A percentile compares a stretch with the other conserved stretches of the same genome.
These are phyloP conservation scores for Petrolisthes manimaculis DNA, from an alignment of 2,888 invertebrate genomes.

Conservation along the genomic window DNA sequence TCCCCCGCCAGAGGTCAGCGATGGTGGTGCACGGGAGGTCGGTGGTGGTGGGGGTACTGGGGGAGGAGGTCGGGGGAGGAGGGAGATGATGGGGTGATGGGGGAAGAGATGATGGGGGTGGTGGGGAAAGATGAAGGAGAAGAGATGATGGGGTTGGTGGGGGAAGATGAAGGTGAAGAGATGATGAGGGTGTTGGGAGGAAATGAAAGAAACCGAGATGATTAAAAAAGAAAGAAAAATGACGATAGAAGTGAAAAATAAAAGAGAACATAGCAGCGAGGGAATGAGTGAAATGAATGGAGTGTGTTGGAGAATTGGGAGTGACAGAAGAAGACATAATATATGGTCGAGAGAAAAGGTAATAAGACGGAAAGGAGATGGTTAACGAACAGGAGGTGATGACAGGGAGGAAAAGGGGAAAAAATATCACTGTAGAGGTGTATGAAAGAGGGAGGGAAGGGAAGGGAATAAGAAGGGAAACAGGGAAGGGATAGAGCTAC, in stretches of 20 bases:
- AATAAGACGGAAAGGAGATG: too few species aligned
- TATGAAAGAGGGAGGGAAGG: too few species aligned
- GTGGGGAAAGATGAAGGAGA: background rate
- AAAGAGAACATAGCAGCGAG: too few species aligned
- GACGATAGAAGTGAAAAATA: too few species aligned
- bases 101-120: background rate
- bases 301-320: too few species aligned
- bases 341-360: too few species aligned
- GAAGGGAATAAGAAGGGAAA: too few species aligned
- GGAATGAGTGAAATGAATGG: too few species aligned
- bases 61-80: background rate
- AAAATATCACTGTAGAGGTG: too few species aligned
- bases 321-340: too few species aligned
- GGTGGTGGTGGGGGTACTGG: background rate
- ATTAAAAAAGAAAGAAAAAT: too few species aligned
- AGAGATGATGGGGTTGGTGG: background rate
- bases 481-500: too few species aligned
- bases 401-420: background rate
- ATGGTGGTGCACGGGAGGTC: background rate
- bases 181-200: background rate
- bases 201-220: background rate
- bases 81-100: constrained; percentile 8
- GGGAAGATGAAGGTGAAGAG: background rate
- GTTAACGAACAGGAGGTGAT: background rate
- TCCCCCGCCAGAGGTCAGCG: constrained; percentile 35